Evolutionary conservation across 2,797 vertebrate species (phyloP).

Genomic region (Gallinago solitaria): DNA sequence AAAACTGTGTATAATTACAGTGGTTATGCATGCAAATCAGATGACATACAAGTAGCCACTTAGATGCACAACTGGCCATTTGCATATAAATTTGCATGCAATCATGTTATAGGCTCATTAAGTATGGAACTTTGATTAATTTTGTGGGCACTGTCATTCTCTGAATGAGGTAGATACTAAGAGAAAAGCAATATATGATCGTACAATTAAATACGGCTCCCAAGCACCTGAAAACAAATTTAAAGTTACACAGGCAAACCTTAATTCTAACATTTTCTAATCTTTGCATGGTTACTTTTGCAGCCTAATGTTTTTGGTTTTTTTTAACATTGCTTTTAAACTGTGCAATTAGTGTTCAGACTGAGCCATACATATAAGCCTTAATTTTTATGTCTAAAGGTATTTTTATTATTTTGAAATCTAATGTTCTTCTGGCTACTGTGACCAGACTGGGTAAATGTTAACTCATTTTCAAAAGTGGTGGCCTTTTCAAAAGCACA

Average conservation of each 20-base stretch:
- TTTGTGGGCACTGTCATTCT: background rate
- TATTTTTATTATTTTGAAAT: background rate
- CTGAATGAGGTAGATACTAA: background rate
- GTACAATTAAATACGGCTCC: background rate
- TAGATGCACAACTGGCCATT: constrained; percentile 22
- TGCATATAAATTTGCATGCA: constrained; percentile 38
- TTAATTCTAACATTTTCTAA: background rate
- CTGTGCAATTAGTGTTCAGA: background rate
- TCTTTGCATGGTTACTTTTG: background rate
- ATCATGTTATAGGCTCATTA: background rate
- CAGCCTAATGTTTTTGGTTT: background rate
- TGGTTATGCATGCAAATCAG: constrained; percentile 34
- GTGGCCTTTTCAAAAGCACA: background rate
- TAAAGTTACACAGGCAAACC: background rate
- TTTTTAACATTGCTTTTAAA: background rate
- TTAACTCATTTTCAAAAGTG: constrained; percentile 9
- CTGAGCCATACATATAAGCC: background rate
- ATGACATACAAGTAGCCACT: constrained; percentile 16
- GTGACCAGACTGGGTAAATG: background rate
- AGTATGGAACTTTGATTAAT: background rate
- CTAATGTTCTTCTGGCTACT: background rate
- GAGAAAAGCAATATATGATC: background rate
- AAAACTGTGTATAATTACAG: constrained; percentile 24
- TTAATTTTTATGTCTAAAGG: background rate
- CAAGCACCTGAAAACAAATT: background rate